A percentile compares a stretch with the other conserved stretches of the same genome.
These are phyloP conservation scores for Dastarcus helophoroides DNA, from an alignment of 2,888 invertebrate species.

Conservation along the genomic window DNA sequence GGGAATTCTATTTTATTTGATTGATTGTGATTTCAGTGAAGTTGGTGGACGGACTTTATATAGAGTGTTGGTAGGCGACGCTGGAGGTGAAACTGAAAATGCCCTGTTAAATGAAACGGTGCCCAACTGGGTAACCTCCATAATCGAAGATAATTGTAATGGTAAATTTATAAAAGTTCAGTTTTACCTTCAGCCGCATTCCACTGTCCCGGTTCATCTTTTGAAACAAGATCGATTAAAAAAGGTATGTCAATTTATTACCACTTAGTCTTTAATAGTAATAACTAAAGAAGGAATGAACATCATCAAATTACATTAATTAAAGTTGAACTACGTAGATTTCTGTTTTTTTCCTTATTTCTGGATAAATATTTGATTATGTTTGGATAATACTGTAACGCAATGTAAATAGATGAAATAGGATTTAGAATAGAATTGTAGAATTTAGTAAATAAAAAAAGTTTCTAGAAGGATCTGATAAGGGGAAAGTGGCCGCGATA, in stretches of 20 bases:
- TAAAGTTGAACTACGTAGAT: no score
- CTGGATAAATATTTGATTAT: no score
- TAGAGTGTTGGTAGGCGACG: slow-evolving; percentile 77
- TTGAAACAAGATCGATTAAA: slow-evolving; percentile 61
- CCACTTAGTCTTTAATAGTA: no score
- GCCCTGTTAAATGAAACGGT: slow-evolving; percentile 85
- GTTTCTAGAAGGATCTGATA: no score
- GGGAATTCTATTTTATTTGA: background rate
- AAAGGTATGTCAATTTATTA: slow-evolving; percentile 51
- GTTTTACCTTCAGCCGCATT: slow-evolving; percentile 92
- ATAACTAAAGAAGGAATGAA: no score
- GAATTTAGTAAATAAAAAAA: no score
- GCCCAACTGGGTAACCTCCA: slow-evolving; percentile 91
- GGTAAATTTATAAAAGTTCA: slow-evolving; percentile 96
- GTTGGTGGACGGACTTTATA: slow-evolving; percentile 91
- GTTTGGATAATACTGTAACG: no score
- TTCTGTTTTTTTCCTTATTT: no score
- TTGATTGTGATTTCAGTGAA: slow-evolving; percentile 52
- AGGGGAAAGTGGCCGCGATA: no score
- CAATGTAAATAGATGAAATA: no score
- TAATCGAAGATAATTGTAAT: slow-evolving; percentile 84
- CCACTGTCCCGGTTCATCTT: slow-evolving; percentile 52
- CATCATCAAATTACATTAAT: no score
- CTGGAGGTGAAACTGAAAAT: slow-evolving; percentile 89
- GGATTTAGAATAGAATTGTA: no score